These are phyloP conservation scores for Drymonia ruficornis DNA, from an alignment of 2,888 invertebrate genomes.

Conservation along the genomic window DNA sequence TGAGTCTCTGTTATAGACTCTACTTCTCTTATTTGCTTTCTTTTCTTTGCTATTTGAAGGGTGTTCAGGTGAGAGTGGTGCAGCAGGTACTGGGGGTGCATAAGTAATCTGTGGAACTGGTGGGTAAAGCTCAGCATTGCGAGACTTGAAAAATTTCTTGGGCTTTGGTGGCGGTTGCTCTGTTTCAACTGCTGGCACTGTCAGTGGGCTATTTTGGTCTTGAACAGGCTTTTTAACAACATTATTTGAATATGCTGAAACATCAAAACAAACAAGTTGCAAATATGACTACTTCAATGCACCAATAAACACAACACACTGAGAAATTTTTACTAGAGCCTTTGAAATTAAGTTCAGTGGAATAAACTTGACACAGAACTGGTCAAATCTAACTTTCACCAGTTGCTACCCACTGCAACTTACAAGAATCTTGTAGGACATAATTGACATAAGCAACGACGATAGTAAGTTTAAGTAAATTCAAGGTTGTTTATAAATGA, in stretches of 20 bases:
- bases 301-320: constrained; percentile 6
- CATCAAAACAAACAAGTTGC: constrained; percentile 20
- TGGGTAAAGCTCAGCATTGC: constrained; percentile 87
- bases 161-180: constrained; percentile 88
- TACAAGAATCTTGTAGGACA: constrained; percentile 33
- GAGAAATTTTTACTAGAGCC: not conserved
- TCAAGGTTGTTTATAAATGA: constrained; percentile 44
- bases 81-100: constrained; percentile 76
- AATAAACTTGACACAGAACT: constrained; percentile 12
- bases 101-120: constrained; percentile 80
- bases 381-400: constrained; percentile 41
- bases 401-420: constrained; percentile 25
- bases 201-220: constrained; percentile 83
- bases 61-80: constrained; percentile 77
- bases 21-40: constrained; percentile 66
- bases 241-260: constrained; percentile 76
- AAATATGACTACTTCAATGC: constrained; percentile 10
- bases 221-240: constrained; percentile 76
- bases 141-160: constrained; percentile 95
- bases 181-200: constrained; percentile 81
- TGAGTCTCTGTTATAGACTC: constrained; percentile 73
- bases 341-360: constrained; percentile 12
- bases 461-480: constrained; percentile 18
- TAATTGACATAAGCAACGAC: constrained; percentile 20
- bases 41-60: constrained; percentile 72